A percentile compares a stretch with the other conserved stretches of the same genome.
These are phyloP conservation scores for Eupithecia subumbrata DNA, from an alignment of 2,888 invertebrate species.

Conservation along the genomic window DNA sequence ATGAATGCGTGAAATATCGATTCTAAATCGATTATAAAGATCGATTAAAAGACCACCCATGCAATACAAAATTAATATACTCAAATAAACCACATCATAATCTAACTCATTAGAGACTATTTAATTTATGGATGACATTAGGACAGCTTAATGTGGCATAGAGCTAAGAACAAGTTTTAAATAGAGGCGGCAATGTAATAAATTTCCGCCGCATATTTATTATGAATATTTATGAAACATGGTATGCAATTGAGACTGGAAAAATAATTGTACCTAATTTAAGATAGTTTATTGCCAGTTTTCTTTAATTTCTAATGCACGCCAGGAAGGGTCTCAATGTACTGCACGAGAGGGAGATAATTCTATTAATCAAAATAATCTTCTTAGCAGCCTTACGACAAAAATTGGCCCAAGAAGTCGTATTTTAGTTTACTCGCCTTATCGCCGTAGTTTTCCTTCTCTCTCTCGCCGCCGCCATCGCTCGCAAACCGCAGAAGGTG, in stretches of 20 bases:
- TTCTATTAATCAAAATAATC: too few species aligned
- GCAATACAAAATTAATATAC: constrained; percentile 62
- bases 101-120: constrained; percentile 72
- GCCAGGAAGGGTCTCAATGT: too few species aligned
- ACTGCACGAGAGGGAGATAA: too few species aligned
- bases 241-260: not conserved
- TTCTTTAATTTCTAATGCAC: not conserved
- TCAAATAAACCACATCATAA: constrained; percentile 67
- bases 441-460: not conserved
- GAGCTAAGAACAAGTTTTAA: constrained; percentile 22
- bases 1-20: constrained; percentile 30
- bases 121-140: constrained; percentile 68
- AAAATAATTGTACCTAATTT: not conserved
- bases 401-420: too few species aligned
- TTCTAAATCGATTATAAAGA: constrained; percentile 42
- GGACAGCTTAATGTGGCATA: constrained; percentile 56
- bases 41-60: constrained; percentile 60
- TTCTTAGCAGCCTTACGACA: too few species aligned
- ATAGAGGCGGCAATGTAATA: constrained; percentile 43
- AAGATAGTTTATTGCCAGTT: not conserved
- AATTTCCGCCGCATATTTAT: not conserved
- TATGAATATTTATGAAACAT: not conserved
- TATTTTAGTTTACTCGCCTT: too few species aligned
- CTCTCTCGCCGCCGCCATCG: too few species aligned
- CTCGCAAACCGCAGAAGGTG: too few species aligned